Conservation (phyloP, 2,113 vertebrate genomes). For the Forbesichthys papilliferus region DNA sequence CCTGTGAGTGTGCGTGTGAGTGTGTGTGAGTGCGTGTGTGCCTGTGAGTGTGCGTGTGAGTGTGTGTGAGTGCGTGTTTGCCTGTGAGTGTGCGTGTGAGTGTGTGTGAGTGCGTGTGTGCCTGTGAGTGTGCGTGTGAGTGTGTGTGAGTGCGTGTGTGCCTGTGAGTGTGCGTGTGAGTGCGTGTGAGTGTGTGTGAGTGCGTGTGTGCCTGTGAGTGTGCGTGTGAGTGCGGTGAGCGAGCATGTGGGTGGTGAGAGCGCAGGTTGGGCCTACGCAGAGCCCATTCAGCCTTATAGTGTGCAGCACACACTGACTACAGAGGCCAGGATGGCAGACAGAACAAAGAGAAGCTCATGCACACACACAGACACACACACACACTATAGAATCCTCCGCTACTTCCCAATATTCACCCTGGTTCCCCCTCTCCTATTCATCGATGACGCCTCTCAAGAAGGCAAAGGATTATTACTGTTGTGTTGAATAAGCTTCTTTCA, state of each 20-base stretch:
- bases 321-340: conserved; percentile 59
- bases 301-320: conserved; percentile 52
- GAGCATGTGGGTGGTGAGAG: conserved; percentile 59
- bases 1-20: conserved; percentile 53
- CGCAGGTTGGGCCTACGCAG: conserved; percentile 75
- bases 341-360: conserved; percentile 56
- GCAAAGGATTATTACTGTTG: conserved; percentile 12
- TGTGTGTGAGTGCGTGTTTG: conserved; percentile 61
- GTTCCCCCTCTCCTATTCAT: conserved; percentile 5
- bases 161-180: conserved; percentile 23
- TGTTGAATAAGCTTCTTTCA: conserved; percentile 4
- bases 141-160: conserved; percentile 9
- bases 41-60: too few species aligned
- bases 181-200: conserved; percentile 57
- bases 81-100: too few species aligned
- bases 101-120: too few species aligned
- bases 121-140: conserved; percentile 53
- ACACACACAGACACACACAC: neutral
- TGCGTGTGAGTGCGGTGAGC: too few species aligned
- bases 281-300: conserved; percentile 70
- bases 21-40: conserved; percentile 19
- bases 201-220: conserved; percentile 29
- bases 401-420: conserved; percentile 7
- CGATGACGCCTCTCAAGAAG: conserved; percentile 37
- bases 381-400: neutral